Base-by-base conservation (phyloP, 53 echinoderm and acorn worm species). In the Patiria pectinifera region DNA sequence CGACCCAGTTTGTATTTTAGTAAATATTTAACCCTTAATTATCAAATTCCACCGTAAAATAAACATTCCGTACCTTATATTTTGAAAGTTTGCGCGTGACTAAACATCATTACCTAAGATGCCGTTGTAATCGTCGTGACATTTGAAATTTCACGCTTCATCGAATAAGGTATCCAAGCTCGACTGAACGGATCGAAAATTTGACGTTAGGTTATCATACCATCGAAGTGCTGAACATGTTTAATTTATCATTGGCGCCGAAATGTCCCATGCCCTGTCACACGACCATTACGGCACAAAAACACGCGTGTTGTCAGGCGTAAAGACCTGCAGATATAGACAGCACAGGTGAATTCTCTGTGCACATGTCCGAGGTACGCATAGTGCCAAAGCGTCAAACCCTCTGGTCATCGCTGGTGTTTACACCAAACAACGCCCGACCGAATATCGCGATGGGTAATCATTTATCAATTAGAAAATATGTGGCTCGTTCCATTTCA, bases 61-160 rank as follows among this genome's bases (percentile, higher is more conserved):
- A 66, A 66, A 16, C 10, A 66, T 66, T 18, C 14, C 66, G 19
- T 66, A 18, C 19, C 15, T 66, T 66, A 3, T 13, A 53, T 66
- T 66, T 15, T 66, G 4, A 6, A 15, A 13, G 15, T 66, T 14
- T 74, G 11, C 74, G 74, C 80, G 15, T 79, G 80, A 79, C 80
- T 79, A 6, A 15, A 7, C 45, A 23, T 24, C 23, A 74, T 74
- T 74, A n/a, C 46, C 35, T 2, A 23, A 58, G 14, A 53, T 82
- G 82, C 22, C 59, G 59, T 80, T 80, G 80, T 58, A 82, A 63
- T 13, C 22, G 43, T 14, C 35, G 63, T 15, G 84, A 63, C 84
- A 84, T 84, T 63, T 84, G 43, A 63, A 62, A 63, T 84, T 63
- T 84, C 84, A 84, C 11, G 84, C 84, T 63, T 44, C 66, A 26